Base-by-base conservation (phyloP, 2,888 invertebrate species). In the Erebia ligea region DNA sequence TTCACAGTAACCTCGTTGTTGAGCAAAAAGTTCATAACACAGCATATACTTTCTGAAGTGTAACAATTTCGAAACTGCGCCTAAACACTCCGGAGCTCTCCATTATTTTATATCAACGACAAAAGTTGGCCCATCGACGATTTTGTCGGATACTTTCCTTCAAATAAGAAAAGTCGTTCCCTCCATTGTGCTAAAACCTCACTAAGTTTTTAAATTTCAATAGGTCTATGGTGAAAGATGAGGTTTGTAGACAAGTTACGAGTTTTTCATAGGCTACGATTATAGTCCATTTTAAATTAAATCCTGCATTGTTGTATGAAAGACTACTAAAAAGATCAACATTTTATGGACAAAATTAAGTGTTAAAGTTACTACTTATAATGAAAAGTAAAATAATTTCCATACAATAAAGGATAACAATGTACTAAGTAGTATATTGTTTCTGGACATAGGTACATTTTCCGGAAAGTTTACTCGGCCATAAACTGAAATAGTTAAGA, bases 401-500 rank as follows among this genome's bases (percentile, higher is more conserved):
- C 11, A 45, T 45, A 45, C 45, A 45, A 45, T 2, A 45, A 45
- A 45, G 3, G 3, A 45, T 45, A 25, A 45, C 45, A 45, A 45
- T 45, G 45, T 13, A 11, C 45, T 45, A 45, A 45, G 45, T 45
- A 45, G 45, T 45, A 45, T 19, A 54, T 10, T 19, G 17, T 17
- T 54, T 54, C 17, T 10, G 19, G 17, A 21, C 6, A 19, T 57
- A n/a, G n/a, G n/a, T n/a, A 57, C 8, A 25, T 57, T 57, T 57
- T 54, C 54, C 21, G 56, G 56, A 57, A 21, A 54, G 54, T 54
- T 54, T 17, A 57, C 56, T 25, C 15, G 6, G 15, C 21, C 62
- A 45, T 63, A 48, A 45, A 63, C 13, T 63, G 62, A 13, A 34
- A 59, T 63, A 63, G 62, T 63, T 63, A 63, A 63, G 62, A 15